Evolutionary conservation across 2,797 vertebrate species (phyloP).

Genomic region (Sebastolobus altivelis): DNA sequence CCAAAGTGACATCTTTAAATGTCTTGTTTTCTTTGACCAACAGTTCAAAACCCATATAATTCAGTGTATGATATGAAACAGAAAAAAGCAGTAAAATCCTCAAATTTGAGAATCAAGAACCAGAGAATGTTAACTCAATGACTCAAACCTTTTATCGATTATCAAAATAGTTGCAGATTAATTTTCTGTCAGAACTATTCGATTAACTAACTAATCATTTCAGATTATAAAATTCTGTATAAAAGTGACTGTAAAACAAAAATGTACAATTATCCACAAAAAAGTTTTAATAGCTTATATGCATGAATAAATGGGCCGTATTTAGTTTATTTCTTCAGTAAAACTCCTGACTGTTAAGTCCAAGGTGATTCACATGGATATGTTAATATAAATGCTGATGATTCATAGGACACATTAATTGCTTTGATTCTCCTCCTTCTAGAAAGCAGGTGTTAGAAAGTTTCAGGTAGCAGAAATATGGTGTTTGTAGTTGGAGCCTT

Average conservation of each 20-base stretch:
- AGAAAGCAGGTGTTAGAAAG: slow-evolving; percentile 50
- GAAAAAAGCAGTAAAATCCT: neutral
- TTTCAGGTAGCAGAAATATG: slow-evolving; percentile 62
- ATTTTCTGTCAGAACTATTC: neutral
- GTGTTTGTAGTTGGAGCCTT: slow-evolving; percentile 54
- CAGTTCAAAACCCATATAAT: neutral
- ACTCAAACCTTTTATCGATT: neutral
- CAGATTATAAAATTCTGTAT: neutral
- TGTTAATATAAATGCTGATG: neutral
- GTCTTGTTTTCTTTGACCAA: neutral
- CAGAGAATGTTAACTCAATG: neutral
- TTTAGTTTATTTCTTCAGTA: neutral
- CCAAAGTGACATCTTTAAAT: neutral
- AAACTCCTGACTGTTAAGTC: neutral
- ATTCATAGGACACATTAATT: neutral
- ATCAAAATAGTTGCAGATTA: neutral
- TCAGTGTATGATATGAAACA: neutral
- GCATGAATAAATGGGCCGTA: neutral
- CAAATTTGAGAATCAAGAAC: neutral
- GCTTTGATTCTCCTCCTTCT: neutral
- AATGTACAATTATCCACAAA: neutral
- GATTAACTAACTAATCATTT: neutral
- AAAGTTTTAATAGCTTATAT: neutral
- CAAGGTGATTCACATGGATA: neutral
- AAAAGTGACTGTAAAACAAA: neutral